phyloP scores from a whole-genome alignment of 2,888 invertebrate genomes.

The Sipha maydis region DNA sequence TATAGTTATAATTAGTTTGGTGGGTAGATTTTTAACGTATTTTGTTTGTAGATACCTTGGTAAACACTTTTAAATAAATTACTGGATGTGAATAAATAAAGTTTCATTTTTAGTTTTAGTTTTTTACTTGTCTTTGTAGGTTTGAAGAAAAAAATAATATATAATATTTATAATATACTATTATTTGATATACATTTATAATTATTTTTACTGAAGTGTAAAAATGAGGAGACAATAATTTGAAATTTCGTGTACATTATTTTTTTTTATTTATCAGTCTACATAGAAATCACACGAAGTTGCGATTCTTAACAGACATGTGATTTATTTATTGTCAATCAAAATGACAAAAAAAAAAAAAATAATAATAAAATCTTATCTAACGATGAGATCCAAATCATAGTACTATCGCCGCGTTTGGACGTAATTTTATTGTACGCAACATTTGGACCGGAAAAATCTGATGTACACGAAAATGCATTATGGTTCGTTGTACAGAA shows the following conservation, averaged over 20 bases:
- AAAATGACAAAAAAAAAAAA: not conserved
- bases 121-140: too few species aligned
- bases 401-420: not conserved
- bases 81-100: too few species aligned
- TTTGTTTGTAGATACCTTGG: too few species aligned
- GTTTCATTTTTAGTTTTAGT: too few species aligned
- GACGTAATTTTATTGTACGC: not conserved
- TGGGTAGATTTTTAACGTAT: too few species aligned
- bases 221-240: too few species aligned
- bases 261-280: not conserved
- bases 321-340: conserved; percentile 30
- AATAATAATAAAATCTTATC: conserved; percentile 1
- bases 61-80: too few species aligned
- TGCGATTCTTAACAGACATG: not conserved
- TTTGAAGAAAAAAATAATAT: too few species aligned
- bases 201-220: too few species aligned
- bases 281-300: not conserved
- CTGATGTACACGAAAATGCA: not conserved
- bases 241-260: not conserved
- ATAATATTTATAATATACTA: too few species aligned
- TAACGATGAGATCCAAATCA: not conserved
- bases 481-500: not conserved
- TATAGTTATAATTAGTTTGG: too few species aligned
- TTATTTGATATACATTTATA: too few species aligned
- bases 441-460: not conserved